These are phyloP conservation scores for Nipponacmea schrenckii DNA, from an alignment of 2,888 invertebrate species.

Conservation along the genomic window DNA sequence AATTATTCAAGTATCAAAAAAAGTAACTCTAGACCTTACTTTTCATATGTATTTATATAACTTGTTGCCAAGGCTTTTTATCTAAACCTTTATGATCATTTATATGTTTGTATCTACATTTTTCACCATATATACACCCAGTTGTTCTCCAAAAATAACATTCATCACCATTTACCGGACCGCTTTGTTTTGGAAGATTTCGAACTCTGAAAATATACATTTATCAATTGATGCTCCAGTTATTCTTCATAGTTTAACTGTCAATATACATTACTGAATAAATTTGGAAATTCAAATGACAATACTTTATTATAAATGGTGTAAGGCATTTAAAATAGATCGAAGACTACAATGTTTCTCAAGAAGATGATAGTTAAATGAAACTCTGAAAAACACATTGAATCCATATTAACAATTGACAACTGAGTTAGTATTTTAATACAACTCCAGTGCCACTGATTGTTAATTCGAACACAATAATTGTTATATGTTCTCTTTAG, in stretches of 20 bases:
- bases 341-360: no score
- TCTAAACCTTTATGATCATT: slow-evolving; percentile 69
- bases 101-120: slow-evolving; percentile 68
- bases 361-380: no score
- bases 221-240: background rate
- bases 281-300: background rate
- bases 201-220: slow-evolving; percentile 29
- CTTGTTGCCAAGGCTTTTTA: slow-evolving; percentile 69
- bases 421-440: no score
- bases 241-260: background rate
- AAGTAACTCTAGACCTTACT: no score
- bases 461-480: no score
- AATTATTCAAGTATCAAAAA: no score
- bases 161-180: slow-evolving; percentile 69
- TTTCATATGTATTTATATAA: background rate
- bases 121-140: slow-evolving; percentile 69
- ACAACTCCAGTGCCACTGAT: no score
- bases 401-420: no score
- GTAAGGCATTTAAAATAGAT: no score
- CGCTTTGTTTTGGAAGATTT: slow-evolving; percentile 54
- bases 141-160: slow-evolving; percentile 71
- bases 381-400: no score
- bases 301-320: no score
- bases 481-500: no score
- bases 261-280: background rate